A percentile compares a stretch with the other conserved stretches of the same genome.
These are phyloP conservation scores for Blastobasis adustella DNA, from an alignment of 2,888 invertebrate genomes.

Conservation along the genomic window DNA sequence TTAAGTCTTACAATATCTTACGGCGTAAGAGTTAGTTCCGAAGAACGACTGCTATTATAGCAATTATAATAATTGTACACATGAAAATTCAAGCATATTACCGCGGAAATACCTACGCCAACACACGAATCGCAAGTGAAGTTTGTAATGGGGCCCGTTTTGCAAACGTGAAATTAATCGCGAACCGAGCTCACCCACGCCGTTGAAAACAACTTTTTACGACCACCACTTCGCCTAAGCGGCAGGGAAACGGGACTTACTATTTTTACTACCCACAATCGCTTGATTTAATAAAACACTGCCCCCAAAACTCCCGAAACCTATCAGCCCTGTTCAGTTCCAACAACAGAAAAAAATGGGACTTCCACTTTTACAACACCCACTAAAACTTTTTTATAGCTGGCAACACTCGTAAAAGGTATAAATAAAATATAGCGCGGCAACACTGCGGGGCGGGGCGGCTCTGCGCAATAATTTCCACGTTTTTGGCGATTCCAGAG, in stretches of 20 bases:
- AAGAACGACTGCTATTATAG: too few relatives aligned
- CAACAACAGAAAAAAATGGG: constrained; percentile 38
- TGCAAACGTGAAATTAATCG: background rate
- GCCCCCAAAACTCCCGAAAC: constrained; percentile 30
- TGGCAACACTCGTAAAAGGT: constrained; percentile 64
- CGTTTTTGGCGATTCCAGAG: constrained; percentile 58
- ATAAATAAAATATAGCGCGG: constrained; percentile 63
- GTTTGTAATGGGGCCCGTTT: too few relatives aligned
- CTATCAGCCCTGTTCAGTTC: constrained; percentile 41
- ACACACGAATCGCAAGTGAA: too few relatives aligned
- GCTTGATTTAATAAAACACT: constrained; percentile 38
- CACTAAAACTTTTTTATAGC: constrained; percentile 65
- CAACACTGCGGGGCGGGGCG: constrained; percentile 44
- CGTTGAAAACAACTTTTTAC: constrained; percentile 12
- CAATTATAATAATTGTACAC: too few relatives aligned
- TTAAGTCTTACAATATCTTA: too few relatives aligned
- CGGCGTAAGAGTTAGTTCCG: too few relatives aligned
- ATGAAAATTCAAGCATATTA: too few relatives aligned
- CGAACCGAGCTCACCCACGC: background rate
- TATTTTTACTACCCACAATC: constrained; percentile 18
- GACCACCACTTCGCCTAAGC: background rate
- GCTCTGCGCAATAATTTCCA: constrained; percentile 52
- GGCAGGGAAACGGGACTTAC: constrained; percentile 1
- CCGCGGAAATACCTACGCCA: too few relatives aligned
- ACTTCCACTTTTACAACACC: constrained; percentile 54